These are phyloP conservation scores for Colletes collaris DNA, from an alignment of 2,888 invertebrate genomes.

Conservation along the genomic window DNA sequence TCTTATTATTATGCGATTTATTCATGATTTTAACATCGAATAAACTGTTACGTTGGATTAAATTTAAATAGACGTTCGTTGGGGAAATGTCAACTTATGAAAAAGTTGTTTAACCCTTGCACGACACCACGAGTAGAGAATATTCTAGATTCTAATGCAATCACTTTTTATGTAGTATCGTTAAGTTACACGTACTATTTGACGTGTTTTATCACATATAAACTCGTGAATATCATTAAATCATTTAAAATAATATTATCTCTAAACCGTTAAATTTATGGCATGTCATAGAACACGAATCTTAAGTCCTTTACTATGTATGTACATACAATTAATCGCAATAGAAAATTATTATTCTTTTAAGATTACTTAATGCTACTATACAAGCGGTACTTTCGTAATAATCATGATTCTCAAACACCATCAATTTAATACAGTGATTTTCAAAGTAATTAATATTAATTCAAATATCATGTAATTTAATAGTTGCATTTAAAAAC, in stretches of 20 bases:
- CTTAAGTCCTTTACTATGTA: too few relatives aligned
- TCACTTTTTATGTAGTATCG: neutral
- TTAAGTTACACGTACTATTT: neutral
- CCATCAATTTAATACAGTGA: constrained; percentile 1
- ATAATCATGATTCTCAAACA: constrained; percentile 14
- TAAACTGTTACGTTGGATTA: neutral
- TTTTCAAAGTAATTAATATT: constrained; percentile 6
- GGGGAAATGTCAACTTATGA: neutral
- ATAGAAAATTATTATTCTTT: neutral
- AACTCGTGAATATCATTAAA: neutral
- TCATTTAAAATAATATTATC: neutral
- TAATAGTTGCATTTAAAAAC: neutral
- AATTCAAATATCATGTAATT: constrained; percentile 15
- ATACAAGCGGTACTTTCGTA: constrained; percentile 15
- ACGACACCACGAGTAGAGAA: too few relatives aligned
- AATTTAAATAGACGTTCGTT: neutral
- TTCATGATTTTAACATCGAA: neutral
- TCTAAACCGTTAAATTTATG: neutral
- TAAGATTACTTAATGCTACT: neutral
- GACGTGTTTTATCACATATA: neutral
- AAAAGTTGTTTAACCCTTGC: too few relatives aligned
- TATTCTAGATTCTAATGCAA: neutral
- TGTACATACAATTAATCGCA: too few relatives aligned
- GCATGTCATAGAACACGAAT: neutral
- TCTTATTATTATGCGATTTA: constrained; percentile 35